phyloP scores from a whole-genome alignment of 2,113 vertebrate genomes.

The Gyps fulvus region DNA sequence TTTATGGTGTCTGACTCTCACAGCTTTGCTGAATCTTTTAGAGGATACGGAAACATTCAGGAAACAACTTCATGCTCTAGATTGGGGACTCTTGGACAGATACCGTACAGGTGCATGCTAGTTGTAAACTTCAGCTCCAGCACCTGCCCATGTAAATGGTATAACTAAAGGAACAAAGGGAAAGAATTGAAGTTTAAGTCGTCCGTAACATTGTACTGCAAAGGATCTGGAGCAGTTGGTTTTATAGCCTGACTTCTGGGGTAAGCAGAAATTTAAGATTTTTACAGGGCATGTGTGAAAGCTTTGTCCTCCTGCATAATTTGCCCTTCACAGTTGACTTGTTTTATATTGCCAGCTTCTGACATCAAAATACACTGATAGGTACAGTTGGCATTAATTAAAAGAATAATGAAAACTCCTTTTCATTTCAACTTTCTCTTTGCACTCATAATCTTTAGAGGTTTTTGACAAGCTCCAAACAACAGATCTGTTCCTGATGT shows the following conservation, averaged over 20 bases:
- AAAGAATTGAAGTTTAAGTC: not conserved
- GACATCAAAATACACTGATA: not conserved
- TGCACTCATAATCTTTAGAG: not conserved
- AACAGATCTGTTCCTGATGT: not conserved
- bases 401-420: not conserved
- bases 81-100: not conserved
- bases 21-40: not conserved
- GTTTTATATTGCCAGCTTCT: not conserved
- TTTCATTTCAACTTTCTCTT: not conserved
- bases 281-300: not conserved
- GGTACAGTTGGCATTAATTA: not conserved
- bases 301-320: not conserved
- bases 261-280: not conserved
- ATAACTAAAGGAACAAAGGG: not conserved
- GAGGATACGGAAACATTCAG: not conserved
- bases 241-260: not conserved
- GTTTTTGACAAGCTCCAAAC: not conserved
- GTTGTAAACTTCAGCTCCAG: not conserved
- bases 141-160: not conserved
- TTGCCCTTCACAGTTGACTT: not conserved
- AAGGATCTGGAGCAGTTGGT: not conserved
- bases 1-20: not conserved
- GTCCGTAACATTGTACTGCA: not conserved
- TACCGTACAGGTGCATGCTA: rapidly evolving
- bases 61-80: not conserved